Percentiles rank a stretch among this genome's conserved stretches.
Evolutionary conservation across 2,113 vertebrate genomes (phyloP).

Genomic region (Conger conger): DNA sequence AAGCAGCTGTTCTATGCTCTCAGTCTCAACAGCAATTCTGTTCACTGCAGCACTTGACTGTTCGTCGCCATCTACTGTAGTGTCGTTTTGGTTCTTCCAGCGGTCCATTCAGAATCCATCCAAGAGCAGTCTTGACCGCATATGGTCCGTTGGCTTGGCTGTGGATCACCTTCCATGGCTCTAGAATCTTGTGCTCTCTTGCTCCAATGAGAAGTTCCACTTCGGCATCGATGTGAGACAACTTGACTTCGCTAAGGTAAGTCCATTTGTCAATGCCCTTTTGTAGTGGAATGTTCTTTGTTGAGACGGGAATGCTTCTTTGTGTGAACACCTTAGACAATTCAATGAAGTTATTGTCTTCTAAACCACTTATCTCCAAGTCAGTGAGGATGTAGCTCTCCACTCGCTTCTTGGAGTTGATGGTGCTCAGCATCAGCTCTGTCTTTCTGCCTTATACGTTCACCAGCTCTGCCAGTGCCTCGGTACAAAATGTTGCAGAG

Average conservation of each 20-base stretch:
- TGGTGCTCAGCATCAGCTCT: slow-evolving; percentile 21
- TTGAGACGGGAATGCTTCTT: slow-evolving; percentile 6
- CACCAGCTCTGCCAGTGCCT: slow-evolving; percentile 16
- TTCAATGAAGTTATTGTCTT: slow-evolving; percentile 21
- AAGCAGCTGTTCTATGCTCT: neutral
- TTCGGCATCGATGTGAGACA: slow-evolving; percentile 12
- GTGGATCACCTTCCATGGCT: slow-evolving; percentile 16
- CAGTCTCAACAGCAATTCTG: neutral
- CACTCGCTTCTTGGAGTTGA: neutral
- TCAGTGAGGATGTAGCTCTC: slow-evolving; percentile 13
- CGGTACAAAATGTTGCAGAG: slow-evolving; percentile 32
- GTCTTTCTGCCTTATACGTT: slow-evolving; percentile 24
- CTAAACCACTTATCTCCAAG: slow-evolving; percentile 18
- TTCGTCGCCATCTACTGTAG: too few relatives aligned
- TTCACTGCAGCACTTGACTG: neutral
- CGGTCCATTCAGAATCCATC: neutral
- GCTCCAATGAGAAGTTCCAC: slow-evolving; percentile 13
- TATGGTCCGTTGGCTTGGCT: neutral
- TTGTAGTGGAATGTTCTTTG: slow-evolving; percentile 26
- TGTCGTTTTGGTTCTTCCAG: neutral
- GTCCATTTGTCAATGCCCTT: too few relatives aligned
- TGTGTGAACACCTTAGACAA: slow-evolving; percentile 25
- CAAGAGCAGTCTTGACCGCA: slow-evolving; percentile 15
- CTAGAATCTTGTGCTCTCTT: neutral
- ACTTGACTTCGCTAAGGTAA: slow-evolving; percentile 11